These are phyloP conservation scores for Oscheius sp. DNA, from an alignment of 2,888 invertebrate genomes.

Conservation along the genomic window DNA sequence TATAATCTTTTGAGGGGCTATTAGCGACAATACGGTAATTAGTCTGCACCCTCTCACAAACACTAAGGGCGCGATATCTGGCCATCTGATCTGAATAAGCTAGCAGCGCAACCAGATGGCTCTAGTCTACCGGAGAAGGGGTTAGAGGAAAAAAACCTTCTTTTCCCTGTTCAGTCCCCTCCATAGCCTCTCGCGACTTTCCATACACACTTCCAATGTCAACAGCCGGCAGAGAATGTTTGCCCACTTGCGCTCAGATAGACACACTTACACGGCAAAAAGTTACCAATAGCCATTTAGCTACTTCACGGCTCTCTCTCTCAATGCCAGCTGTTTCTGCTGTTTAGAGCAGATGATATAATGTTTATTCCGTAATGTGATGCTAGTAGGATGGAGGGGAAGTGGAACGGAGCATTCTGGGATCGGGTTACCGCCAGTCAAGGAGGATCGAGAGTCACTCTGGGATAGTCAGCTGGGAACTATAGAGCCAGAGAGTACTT, in stretches of 20 bases:
- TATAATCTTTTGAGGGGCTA: no score
- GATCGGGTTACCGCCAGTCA: constrained; percentile 21
- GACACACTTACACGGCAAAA: constrained; percentile 40
- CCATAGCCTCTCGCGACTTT: constrained; percentile 23
- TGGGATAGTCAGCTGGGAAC: no score
- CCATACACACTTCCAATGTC: constrained; percentile 39
- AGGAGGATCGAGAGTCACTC: neutral
- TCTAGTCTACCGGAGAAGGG: neutral
- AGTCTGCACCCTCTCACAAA: neutral
- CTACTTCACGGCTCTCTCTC: neutral
- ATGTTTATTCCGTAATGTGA: constrained; percentile 36
- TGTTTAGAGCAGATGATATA: constrained; percentile 15
- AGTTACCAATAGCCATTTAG: constrained; percentile 22
- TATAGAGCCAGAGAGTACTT: no score
- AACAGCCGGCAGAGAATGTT: constrained; percentile 30
- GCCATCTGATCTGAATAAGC: neutral
- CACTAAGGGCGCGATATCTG: constrained; percentile 9
- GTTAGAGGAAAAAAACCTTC: neutral
- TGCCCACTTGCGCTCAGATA: constrained; percentile 39
- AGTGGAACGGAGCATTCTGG: constrained; percentile 32
- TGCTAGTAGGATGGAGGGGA: constrained; percentile 9
- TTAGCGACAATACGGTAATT: no score
- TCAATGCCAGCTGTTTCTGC: no score
- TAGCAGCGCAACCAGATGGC: neutral
- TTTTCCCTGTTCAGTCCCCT: constrained; percentile 10